Evolutionary conservation across 2,888 invertebrate species (phyloP).

Genomic region (Atherix ibis): DNA sequence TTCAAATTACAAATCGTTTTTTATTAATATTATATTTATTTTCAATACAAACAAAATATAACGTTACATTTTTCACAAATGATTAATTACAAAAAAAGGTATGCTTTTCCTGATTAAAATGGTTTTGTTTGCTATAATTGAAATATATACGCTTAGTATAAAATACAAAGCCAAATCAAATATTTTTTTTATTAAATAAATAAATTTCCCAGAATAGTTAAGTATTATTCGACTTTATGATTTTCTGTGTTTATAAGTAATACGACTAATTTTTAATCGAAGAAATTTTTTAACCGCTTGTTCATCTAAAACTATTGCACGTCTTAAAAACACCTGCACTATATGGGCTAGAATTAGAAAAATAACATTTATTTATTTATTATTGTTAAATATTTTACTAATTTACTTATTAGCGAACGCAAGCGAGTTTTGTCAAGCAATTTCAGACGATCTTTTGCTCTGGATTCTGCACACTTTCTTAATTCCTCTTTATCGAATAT

Average conservation of each 20-base stretch:
- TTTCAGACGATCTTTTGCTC: slow-evolving; percentile 15
- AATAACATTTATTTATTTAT: slow-evolving; percentile 1
- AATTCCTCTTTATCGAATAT: slow-evolving; percentile 20
- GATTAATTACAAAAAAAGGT: too few relatives aligned
- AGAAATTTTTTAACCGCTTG: slow-evolving; percentile 20
- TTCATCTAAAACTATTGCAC: slow-evolving; percentile 20
- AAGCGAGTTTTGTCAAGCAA: slow-evolving; percentile 19
- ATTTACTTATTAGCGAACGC: slow-evolving; percentile 27
- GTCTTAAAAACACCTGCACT: slow-evolving; percentile 25
- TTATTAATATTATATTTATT: background rate
- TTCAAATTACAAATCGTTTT: background rate
- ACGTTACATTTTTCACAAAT: too few relatives aligned
- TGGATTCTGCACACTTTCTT: slow-evolving; percentile 13
- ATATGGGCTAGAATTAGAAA: slow-evolving; percentile 24
- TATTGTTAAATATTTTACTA: slow-evolving; percentile 2
- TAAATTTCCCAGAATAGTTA: too few relatives aligned
- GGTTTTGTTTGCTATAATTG: too few relatives aligned
- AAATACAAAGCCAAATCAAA: too few relatives aligned
- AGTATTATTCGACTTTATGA: too few relatives aligned
- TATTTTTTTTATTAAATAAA: too few relatives aligned
- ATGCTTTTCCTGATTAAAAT: too few relatives aligned
- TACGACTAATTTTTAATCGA: slow-evolving; percentile 20
- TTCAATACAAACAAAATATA: too few relatives aligned
- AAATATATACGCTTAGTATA: too few relatives aligned
- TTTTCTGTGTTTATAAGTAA: too few relatives aligned